Conservation (phyloP, 2,888 invertebrate genomes). For the Creontiades dilutus region DNA sequence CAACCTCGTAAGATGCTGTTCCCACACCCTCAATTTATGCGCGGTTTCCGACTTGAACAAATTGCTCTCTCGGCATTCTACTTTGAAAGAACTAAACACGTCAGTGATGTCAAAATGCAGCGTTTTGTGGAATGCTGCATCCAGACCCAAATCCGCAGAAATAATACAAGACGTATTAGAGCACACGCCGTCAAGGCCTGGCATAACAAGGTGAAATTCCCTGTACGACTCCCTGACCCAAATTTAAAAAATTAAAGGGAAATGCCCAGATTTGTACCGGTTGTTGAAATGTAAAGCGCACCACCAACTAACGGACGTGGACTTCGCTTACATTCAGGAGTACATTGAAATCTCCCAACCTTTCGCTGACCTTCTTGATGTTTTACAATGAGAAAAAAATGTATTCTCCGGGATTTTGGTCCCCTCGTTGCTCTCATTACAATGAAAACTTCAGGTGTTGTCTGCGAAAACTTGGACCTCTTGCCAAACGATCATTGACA, state of each 20-base stretch:
- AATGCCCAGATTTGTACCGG: constrained; percentile 1
- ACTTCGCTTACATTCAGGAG: constrained; percentile 60
- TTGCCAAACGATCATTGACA: too few relatives aligned
- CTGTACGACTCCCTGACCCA: constrained; percentile 24
- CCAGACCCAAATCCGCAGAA: too few relatives aligned
- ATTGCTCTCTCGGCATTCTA: too few relatives aligned
- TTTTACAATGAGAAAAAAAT: constrained; percentile 59
- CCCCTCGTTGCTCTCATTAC: too few relatives aligned
- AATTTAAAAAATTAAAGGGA: constrained; percentile 36
- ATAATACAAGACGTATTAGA: too few relatives aligned
- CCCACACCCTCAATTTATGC: neutral
- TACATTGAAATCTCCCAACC: constrained; percentile 44
- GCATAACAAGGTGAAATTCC: neutral
- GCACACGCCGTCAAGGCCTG: neutral
- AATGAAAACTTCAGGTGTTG: too few relatives aligned
- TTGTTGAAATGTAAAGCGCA: constrained; percentile 11
- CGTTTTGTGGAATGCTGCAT: too few relatives aligned
- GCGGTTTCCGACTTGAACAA: too few relatives aligned
- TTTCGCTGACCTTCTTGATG: constrained; percentile 48
- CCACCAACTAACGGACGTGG: constrained; percentile 45
- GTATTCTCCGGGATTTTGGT: neutral
- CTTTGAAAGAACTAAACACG: too few relatives aligned
- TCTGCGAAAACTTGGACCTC: too few relatives aligned
- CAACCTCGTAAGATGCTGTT: too few relatives aligned
- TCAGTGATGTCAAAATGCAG: too few relatives aligned